Evolutionary conservation across 2,113 vertebrate genomes (phyloP).

Genomic region (Gadus macrocephalus): DNA sequence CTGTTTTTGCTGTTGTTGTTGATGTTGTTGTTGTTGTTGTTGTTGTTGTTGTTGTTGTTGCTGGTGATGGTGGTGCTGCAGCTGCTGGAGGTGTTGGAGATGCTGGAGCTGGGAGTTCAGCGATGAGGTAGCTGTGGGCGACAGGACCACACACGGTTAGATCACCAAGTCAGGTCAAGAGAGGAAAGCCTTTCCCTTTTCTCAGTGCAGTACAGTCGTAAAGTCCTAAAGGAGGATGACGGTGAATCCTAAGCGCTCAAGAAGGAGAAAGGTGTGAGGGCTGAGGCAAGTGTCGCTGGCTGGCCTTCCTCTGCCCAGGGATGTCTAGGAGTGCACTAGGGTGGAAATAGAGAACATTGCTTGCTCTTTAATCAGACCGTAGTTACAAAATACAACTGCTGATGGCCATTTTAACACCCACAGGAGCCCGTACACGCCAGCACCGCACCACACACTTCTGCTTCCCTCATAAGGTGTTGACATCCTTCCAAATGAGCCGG

Average conservation of each 20-base stretch:
- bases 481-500: background rate
- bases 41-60: constrained; percentile 72
- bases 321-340: too few relatives aligned
- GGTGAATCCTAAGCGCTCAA: background rate
- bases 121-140: constrained; percentile 94
- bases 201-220: background rate
- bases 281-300: too few relatives aligned
- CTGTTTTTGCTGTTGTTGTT: constrained; percentile 65
- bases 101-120: constrained; percentile 98
- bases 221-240: background rate
- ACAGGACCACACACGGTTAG: constrained; percentile 15
- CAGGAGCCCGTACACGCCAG: background rate
- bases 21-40: constrained; percentile 57
- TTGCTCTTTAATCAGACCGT: background rate
- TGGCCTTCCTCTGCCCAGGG: too few relatives aligned
- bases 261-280: background rate
- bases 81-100: constrained; percentile 95
- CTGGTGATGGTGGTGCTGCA: constrained; percentile 86
- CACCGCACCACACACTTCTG: background rate
- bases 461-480: too few relatives aligned
- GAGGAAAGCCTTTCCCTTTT: too few relatives aligned
- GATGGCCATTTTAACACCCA: background rate
- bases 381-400: background rate
- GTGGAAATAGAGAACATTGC: background rate
- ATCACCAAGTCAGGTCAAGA: background rate